Evolutionary conservation across 2,113 vertebrate species (phyloP).

Genomic region (Sceloporus undulatus): DNA sequence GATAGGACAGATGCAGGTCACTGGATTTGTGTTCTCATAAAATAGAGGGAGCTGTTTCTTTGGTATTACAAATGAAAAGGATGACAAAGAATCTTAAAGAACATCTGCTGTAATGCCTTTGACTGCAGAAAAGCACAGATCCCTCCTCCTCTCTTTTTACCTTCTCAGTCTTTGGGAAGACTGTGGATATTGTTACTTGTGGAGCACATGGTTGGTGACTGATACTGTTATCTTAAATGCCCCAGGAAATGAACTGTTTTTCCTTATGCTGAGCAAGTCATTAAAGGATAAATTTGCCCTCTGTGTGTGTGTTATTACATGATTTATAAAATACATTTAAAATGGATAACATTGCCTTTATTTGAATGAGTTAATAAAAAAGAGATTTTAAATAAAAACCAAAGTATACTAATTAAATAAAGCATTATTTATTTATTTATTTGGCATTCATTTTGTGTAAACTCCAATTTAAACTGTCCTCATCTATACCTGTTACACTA

Average conservation of each 20-base stretch:
- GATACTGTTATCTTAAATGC: slow-evolving; percentile 20
- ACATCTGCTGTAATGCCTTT: not conserved
- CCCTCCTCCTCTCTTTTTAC: slow-evolving; percentile 9
- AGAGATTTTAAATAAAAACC: not conserved
- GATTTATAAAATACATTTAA: not conserved
- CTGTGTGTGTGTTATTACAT: not conserved
- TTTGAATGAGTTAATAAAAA: not conserved
- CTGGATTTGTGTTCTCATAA: slow-evolving; percentile 13
- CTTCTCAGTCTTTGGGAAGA: slow-evolving; percentile 13
- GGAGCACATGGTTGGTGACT: slow-evolving; percentile 32
- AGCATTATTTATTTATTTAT: not conserved
- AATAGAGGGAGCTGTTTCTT: slow-evolving; percentile 20
- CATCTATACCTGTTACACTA: not conserved
- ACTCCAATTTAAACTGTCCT: not conserved
- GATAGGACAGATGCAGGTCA: slow-evolving; percentile 18
- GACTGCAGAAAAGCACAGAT: not conserved
- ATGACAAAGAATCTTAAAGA: slow-evolving; percentile 35
- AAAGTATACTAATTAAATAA: not conserved
- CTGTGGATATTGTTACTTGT: slow-evolving; percentile 42
- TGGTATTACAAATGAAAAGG: slow-evolving; percentile 15
- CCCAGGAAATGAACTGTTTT: slow-evolving; percentile 33
- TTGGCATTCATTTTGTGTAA: not conserved
- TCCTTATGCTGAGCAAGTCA: slow-evolving; percentile 5
- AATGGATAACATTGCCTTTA: not conserved
- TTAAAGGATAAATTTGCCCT: slow-evolving; percentile 44